phyloP scores from a whole-genome alignment of 1,140 invertebrate species.

The Dendrolimus kikuchii region DNA sequence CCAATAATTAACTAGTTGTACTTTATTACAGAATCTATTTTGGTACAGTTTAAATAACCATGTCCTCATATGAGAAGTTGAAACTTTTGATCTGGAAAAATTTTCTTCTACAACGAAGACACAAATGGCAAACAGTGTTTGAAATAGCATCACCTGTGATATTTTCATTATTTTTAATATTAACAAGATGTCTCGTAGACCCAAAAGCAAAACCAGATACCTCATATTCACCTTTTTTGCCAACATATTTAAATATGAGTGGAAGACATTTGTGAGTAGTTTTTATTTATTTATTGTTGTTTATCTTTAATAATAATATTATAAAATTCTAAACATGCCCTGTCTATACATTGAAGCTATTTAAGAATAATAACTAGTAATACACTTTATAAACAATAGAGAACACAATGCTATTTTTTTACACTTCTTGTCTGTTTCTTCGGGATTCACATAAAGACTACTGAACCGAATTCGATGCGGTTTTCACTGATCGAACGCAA shows the following conservation, averaged over 20 bases:
- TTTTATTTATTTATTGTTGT: not conserved
- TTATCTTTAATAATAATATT: too few species aligned
- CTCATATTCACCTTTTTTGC: conserved; percentile 47
- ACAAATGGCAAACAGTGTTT: conserved; percentile 81
- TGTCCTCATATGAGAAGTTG: conserved; percentile 73
- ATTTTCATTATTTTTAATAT: conserved; percentile 81
- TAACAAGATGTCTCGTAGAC: conserved; percentile 75
- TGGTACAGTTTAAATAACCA: conserved; percentile 18
- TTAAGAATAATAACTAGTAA: too few species aligned
- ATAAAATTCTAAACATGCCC: too few species aligned
- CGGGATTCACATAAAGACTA: too few species aligned
- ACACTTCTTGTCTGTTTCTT: too few species aligned
- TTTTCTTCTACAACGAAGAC: conserved; percentile 82
- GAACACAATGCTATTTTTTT: too few species aligned
- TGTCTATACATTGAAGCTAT: too few species aligned
- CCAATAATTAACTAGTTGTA: too few species aligned
- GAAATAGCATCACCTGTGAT: conserved; percentile 83
- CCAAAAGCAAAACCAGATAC: conserved; percentile 54
- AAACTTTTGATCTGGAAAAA: conserved; percentile 89
- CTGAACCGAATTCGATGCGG: too few species aligned
- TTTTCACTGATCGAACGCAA: too few species aligned
- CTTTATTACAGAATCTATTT: not conserved
- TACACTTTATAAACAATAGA: too few species aligned
- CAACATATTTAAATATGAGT: conserved; percentile 58
- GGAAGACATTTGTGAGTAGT: conserved; percentile 52